These are phyloP conservation scores for Rhegmatorhina hoffmannsi DNA, from an alignment of 2,113 vertebrate species.

Conservation along the genomic window DNA sequence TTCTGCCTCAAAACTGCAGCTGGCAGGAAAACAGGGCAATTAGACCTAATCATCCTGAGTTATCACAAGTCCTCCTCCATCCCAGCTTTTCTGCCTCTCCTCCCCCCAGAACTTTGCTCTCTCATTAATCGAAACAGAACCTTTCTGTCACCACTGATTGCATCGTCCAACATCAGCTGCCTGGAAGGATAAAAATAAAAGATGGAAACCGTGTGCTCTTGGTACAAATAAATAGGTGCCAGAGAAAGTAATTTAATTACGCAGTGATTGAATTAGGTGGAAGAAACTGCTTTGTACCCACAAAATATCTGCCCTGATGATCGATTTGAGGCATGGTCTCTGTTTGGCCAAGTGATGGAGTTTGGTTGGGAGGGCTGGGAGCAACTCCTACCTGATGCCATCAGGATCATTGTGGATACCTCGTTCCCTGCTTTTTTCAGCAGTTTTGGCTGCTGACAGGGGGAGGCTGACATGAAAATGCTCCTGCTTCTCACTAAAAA, in stretches of 20 bases:
- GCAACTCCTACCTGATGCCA: fast-evolving
- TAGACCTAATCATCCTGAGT: background rate
- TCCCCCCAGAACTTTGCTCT: background rate
- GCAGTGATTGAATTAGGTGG: background rate
- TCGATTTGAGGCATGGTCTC: background rate
- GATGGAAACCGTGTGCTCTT: background rate
- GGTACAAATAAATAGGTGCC: constrained; percentile 5
- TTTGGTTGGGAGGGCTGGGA: background rate
- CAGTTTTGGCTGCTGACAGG: background rate
- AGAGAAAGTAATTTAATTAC: constrained; percentile 18
- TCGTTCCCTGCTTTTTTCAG: background rate
- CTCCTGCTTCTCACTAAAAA: background rate
- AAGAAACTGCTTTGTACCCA: background rate
- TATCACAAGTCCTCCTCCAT: background rate
- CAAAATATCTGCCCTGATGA: background rate
- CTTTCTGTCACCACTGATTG: constrained; percentile 41
- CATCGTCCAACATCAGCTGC: background rate
- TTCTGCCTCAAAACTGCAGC: background rate
- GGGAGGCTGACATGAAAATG: background rate
- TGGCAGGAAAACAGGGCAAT: background rate
- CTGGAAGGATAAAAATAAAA: constrained; percentile 33
- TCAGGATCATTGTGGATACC: fast-evolving
- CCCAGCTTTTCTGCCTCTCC: background rate
- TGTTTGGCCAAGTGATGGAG: background rate
- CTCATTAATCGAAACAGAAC: constrained; percentile 23